Conservation (phyloP, 2,113 vertebrate genomes). For the Scomber japonicus region DNA sequence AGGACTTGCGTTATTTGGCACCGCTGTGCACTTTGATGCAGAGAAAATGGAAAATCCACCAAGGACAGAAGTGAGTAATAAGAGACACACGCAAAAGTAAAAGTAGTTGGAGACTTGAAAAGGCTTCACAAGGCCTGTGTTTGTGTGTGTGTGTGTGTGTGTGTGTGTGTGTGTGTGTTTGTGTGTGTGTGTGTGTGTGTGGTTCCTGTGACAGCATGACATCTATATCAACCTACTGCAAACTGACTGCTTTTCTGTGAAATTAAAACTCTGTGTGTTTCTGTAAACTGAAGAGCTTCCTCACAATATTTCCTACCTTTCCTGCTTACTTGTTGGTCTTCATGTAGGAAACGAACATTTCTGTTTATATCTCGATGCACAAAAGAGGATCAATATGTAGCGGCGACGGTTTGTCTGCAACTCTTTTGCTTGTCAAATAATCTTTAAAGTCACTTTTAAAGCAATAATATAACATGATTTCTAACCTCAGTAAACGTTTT, state of each 20-base stretch:
- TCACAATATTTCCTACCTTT: too few relatives aligned
- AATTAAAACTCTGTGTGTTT: not conserved
- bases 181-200: not conserved
- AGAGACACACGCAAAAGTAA: not conserved
- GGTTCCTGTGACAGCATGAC: not conserved
- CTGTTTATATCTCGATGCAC: too few relatives aligned
- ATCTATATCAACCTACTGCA: conserved; percentile 12
- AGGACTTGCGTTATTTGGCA: conserved; percentile 1
- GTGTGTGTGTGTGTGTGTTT: conserved; percentile 4
- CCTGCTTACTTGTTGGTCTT: too few relatives aligned
- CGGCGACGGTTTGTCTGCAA: too few relatives aligned
- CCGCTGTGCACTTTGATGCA: conserved; percentile 27
- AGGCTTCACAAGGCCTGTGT: not conserved
- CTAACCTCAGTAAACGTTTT: too few relatives aligned
- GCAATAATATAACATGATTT: too few relatives aligned
- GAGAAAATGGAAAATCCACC: conserved; percentile 12
- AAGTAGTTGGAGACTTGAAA: not conserved
- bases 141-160: not conserved
- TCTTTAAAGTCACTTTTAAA: too few relatives aligned
- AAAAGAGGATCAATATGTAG: too few relatives aligned
- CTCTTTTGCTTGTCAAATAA: too few relatives aligned
- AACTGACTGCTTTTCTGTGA: not conserved
- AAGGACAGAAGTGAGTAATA: not conserved
- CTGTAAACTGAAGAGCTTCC: too few relatives aligned
- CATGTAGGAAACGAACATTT: too few relatives aligned